Evolutionary conservation across 1,140 invertebrate genomes (phyloP), one percentile per base, ranked within the genome.

Genomic region (Drosophila hydei): DNA sequence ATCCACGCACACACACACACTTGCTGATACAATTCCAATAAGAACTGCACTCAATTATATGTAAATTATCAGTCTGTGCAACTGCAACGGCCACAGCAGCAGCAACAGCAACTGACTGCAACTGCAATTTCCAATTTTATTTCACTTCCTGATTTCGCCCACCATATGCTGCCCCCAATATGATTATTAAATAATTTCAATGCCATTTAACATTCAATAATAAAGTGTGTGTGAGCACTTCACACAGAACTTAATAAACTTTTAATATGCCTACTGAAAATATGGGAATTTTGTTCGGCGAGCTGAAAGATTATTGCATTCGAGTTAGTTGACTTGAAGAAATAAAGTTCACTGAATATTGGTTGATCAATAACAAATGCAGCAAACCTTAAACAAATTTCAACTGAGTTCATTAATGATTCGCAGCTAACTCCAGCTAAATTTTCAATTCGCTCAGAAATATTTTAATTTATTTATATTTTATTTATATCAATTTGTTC

Each of bases 61-160:
- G 73, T 73, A 76, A 76, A 76, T 76, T 76, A 76, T 73, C 73
- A 68, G 62, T 60, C 54, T 58, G 19, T 67, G 72, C 27, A 9
- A 38, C 40, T 33, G 45, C 25, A 58, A 72, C 38, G 14, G 38
- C 30, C 11, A 23, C 21, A 23, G 30, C 38, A 16, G 4, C 5
- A 23, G 42, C 30, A 27, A 38, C 38, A 47, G 43, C 25, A 58
- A 71, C 38, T 54, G 70, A 38, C 40, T 33, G 45, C 36, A 58
- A 72, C 47, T 54, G 70, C 68, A 63, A 63, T 71, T 71, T 75
- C 52, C 72, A 64, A 47, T 64, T 71, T 64, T 38, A 52, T 64
- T 71, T 71, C 67, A 51, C 45, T 68, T 67, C 33, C 33, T 52
- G 30, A 33, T 63, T 38, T 30, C 18, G n/a, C 33, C 11, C 1